phyloP scores from a whole-genome alignment of 2,888 invertebrate species.

The Creontiades dilutus region DNA sequence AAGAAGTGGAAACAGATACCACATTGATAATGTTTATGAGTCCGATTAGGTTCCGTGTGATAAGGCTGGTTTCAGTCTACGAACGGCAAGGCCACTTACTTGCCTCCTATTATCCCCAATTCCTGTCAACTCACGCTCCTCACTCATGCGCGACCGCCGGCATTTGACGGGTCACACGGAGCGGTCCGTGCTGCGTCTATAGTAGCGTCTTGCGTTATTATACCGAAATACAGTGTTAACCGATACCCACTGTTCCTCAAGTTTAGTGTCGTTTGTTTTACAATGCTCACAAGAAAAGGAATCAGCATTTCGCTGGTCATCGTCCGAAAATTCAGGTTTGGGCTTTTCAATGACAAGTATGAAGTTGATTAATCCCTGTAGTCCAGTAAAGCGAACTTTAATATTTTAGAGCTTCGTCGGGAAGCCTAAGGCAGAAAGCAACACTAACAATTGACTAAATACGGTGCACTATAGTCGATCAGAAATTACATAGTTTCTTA shows the following conservation, averaged over 20 bases:
- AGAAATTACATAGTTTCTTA: too few relatives aligned
- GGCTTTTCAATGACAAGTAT: neutral
- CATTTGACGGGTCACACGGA: neutral
- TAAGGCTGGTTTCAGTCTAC: neutral
- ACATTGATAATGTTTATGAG: too few relatives aligned
- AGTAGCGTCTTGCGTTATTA: neutral
- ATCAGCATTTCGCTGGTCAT: neutral
- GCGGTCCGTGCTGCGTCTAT: neutral
- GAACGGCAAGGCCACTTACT: neutral
- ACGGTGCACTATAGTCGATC: too few relatives aligned
- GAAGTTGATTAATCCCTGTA: too few relatives aligned
- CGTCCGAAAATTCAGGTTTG: conserved; percentile 2
- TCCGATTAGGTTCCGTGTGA: neutral
- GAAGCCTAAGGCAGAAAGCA: too few relatives aligned
- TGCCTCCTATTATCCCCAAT: neutral
- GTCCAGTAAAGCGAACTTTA: too few relatives aligned
- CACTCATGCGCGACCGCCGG: neutral
- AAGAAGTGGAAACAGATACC: too few relatives aligned
- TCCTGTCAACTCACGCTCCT: neutral
- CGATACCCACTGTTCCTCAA: neutral
- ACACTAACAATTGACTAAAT: too few relatives aligned
- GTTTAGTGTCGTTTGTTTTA: neutral
- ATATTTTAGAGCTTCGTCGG: too few relatives aligned
- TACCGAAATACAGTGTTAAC: neutral
- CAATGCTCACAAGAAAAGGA: neutral